Base-by-base conservation (phyloP, 2,888 invertebrate species). In the Pterobdella sp. region DNA sequence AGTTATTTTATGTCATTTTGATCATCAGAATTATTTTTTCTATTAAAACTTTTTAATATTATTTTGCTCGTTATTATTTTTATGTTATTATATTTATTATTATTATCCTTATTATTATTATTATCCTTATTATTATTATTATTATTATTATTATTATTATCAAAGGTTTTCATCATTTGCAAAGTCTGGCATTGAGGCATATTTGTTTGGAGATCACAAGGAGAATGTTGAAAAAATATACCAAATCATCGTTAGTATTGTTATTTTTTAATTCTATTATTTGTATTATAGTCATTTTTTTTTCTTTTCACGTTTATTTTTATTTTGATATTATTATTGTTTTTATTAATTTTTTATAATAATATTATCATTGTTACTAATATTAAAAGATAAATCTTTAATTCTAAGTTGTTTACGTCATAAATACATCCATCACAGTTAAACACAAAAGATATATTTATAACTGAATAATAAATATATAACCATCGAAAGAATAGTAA, bases 181-280 rank as follows among this genome's bases (percentile, higher is more conserved):
- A 34, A 73, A 73, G 60, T 73, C 63, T 32, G 69, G 72, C 10
- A 56, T 68, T 22, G 78, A 78, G 14, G 77, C 76, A 0, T 78
- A 77, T 68, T 68, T 78, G 42, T 78, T 78, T 66, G 75, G 75
- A 35, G 72, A 73, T 22, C 42, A 60, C 52, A 34, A 64, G 22
- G 73, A 73, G 1, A 67, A 74, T 4, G 56, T 73, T 1, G 75
- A 76, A 26, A 71, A 72, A 37, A 36, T 65, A 66, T 67, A 72
- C 42, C 63, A 60, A 29, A 63, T 77, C 34, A 36, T 75, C n/a
- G 77, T 77, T 60, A 75, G 76, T 75, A 35, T 63, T 56, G 1
- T 60, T 67, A 34, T 34, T 35, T 14, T 7, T 29, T 42, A 14
- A 42, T 42, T 42, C 10, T 42, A 7, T 14, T 42, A 14, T 42